Base-by-base conservation (phyloP, 2,888 invertebrate species). In the Cerceris ruficornis region DNA sequence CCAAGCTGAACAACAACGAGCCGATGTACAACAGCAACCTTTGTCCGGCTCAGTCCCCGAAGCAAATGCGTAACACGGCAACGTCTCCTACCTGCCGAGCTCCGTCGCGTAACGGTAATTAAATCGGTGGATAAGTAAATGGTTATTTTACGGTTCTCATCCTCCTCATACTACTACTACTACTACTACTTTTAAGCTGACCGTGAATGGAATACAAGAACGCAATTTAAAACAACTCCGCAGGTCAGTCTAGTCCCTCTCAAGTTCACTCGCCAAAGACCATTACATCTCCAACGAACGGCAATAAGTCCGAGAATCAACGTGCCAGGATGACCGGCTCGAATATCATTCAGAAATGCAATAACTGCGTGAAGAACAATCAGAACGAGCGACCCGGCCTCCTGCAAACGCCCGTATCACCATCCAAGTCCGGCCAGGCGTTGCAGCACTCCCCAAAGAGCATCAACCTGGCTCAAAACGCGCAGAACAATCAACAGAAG, bases 1-100 rank as follows among this genome's bases (percentile, higher is more conserved):
- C 77, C 55, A 85, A 90, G 74, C 88, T 90, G 79, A 91, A 90
- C 77, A 92, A 92, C 86, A 92, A 92, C 88, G 92, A 92, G 87
- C 81, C 90, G 52, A 91, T 90, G 83, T 88, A 87, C 77, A 92
- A 91, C 75, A 91, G 90, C 80, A 92, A 91, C 81, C 86, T 91
- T 57, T 86, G 87, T 57, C 85, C 88, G 57, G 86, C 80, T 64
- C 91, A 91, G 75, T 89, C 91, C 39, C 87, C 91, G 14, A 92
- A 92, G 68, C 90, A 91, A 68, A 91, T 89, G 86, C 88, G 90
- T 60, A 91, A 90, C 75, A 87, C 88, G 2, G 90, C 91, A 14
- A 91, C 90, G 7, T 91, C 91, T 7, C 92, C 91, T n/a, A 91
- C 91, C 39, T 91, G 90, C 72, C 90, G 90, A 64, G 83, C 88